Conservation (phyloP, 2,888 invertebrate species). For the Sarcophaga subvicina region DNA sequence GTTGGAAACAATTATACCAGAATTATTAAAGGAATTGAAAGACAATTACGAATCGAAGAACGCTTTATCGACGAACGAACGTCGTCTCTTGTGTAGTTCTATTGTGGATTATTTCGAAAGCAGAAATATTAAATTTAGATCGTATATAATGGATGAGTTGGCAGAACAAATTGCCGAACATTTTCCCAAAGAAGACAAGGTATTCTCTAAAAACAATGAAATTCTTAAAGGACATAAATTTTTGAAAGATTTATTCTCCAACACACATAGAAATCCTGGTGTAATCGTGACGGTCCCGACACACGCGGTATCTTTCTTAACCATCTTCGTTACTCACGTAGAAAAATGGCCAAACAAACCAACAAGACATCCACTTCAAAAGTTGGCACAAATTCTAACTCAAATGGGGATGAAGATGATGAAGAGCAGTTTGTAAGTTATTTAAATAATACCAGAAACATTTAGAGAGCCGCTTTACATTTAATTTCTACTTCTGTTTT, state of each 20-base stretch:
- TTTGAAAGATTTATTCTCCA: too few relatives aligned
- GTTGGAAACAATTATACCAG: constrained; percentile 1
- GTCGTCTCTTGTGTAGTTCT: neutral
- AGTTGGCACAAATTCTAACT: neutral
- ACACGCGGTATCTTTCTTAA: neutral
- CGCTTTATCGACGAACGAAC: neutral
- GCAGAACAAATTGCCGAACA: neutral
- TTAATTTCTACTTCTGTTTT: too few relatives aligned
- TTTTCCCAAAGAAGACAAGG: neutral
- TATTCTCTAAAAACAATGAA: too few relatives aligned
- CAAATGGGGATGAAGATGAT: too few relatives aligned
- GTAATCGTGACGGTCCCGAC: too few relatives aligned
- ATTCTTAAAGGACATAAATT: too few relatives aligned
- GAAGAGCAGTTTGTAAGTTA: too few relatives aligned
- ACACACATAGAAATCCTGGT: too few relatives aligned
- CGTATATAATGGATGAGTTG: neutral
- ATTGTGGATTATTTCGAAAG: constrained; percentile 1
- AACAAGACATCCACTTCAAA: constrained; percentile 10
- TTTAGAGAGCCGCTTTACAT: too few relatives aligned
- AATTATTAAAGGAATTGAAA: neutral
- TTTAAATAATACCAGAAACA: too few relatives aligned
- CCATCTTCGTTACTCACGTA: constrained; percentile 46
- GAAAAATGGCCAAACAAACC: constrained; percentile 8
- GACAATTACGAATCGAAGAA: constrained; percentile 1
- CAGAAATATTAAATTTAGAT: neutral